A percentile compares a stretch with the other conserved stretches of the same genome.
Evolutionary conservation across 2,113 vertebrate species (phyloP).

Genomic region (Psittacus erithacus): DNA sequence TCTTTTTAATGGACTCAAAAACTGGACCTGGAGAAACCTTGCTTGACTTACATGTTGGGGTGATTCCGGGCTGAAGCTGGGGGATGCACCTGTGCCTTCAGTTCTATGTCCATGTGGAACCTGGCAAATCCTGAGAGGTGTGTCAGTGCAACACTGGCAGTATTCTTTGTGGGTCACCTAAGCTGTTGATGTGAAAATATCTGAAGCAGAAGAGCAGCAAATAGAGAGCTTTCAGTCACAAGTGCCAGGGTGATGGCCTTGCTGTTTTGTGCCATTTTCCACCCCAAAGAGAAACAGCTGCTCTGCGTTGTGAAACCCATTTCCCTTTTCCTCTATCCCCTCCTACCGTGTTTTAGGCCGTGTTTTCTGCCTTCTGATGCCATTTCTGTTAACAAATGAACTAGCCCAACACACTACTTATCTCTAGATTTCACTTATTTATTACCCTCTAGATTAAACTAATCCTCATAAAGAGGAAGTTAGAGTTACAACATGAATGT

Average conservation of each 20-base stretch:
- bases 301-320: neutral
- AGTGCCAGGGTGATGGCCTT: neutral
- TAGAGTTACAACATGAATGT: neutral
- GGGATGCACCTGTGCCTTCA: neutral
- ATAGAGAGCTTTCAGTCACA: neutral
- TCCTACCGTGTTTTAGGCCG: neutral
- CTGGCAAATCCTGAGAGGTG: neutral
- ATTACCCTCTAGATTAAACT: neutral
- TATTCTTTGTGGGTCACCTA: neutral
- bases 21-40: neutral
- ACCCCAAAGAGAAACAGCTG: neutral
- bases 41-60: neutral
- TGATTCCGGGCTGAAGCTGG: neutral
- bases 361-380: neutral
- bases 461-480: neutral
- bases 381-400: neutral
- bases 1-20: neutral
- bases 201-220: neutral
- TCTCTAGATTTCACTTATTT: neutral
- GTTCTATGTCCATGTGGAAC: neutral
- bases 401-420: neutral
- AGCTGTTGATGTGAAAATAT: neutral
- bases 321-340: neutral
- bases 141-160: neutral
- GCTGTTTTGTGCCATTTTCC: constrained; percentile 36